A percentile compares a stretch with the other conserved stretches of the same genome.
phyloP scores from a whole-genome alignment of 1,140 invertebrate species.

The Pteromalus puparum region DNA sequence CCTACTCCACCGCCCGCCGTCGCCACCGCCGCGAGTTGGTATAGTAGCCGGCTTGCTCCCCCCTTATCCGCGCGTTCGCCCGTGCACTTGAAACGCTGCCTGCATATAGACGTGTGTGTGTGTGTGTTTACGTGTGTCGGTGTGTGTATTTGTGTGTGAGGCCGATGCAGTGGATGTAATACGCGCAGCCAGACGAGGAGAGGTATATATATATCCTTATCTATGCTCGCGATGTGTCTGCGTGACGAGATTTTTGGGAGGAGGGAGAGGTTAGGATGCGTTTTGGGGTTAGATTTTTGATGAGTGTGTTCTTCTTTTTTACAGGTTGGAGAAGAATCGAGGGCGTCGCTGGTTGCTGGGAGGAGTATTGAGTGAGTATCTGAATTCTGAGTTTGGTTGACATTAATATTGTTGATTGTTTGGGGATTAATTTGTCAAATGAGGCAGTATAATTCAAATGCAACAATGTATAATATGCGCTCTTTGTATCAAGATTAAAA shows the following conservation, averaged over 20 bases:
- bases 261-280: not conserved
- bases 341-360: no score
- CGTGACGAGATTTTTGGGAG: slow-evolving; percentile 17
- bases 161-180: slow-evolving; percentile 26
- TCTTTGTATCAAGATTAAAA: no score
- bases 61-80: slow-evolving; percentile 45
- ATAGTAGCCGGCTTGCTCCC: not conserved
- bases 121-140: not conserved
- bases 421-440: no score
- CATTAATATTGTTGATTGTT: no score
- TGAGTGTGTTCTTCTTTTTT: not conserved
- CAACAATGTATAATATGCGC: no score
- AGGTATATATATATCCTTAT: slow-evolving; percentile 56
- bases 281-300: no score
- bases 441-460: no score
- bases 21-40: not conserved
- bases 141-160: slow-evolving; percentile 9
- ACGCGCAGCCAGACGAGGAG: slow-evolving; percentile 42
- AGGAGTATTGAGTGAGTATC: no score
- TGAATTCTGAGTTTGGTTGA: no score
- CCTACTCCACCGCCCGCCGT: slow-evolving; percentile 42
- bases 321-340: no score
- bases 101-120: not conserved
- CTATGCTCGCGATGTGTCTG: slow-evolving; percentile 52
- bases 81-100: slow-evolving; percentile 41